phyloP scores from a whole-genome alignment of 2,113 vertebrate species.

The Malurus elegans region DNA sequence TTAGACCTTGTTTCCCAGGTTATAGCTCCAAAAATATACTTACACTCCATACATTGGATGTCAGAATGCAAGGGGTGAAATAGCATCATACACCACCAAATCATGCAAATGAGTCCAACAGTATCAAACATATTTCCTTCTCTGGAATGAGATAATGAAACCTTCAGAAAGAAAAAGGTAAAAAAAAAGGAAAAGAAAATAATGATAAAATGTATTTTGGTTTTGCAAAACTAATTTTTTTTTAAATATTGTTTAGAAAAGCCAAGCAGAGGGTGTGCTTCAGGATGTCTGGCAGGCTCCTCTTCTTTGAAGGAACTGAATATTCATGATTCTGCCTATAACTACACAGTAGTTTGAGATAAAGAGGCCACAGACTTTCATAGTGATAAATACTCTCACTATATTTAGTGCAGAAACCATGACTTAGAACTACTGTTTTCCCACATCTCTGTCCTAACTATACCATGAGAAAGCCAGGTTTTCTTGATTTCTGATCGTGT shows the following conservation, averaged over 20 bases:
- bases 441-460: background rate
- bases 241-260: background rate
- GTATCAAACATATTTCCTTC: constrained; percentile 9
- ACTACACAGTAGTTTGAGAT: background rate
- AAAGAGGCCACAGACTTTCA: background rate
- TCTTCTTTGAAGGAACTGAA: background rate
- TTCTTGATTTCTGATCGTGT: background rate
- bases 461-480: background rate
- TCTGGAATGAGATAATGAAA: background rate
- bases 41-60: background rate
- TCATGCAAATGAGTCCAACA: background rate
- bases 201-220: fast-evolving
- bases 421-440: background rate
- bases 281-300: background rate
- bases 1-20: background rate
- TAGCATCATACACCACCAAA: background rate
- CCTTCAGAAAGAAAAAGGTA: background rate
- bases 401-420: background rate
- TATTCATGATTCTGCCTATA: background rate
- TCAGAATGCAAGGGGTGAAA: background rate
- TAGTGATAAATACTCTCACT: background rate
- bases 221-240: background rate
- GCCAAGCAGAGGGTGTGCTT: background rate
- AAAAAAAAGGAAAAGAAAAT: background rate
- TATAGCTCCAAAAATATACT: constrained; percentile 4